These are phyloP conservation scores for Thumatha senex DNA, from an alignment of 2,888 invertebrate genomes.

Conservation along the genomic window DNA sequence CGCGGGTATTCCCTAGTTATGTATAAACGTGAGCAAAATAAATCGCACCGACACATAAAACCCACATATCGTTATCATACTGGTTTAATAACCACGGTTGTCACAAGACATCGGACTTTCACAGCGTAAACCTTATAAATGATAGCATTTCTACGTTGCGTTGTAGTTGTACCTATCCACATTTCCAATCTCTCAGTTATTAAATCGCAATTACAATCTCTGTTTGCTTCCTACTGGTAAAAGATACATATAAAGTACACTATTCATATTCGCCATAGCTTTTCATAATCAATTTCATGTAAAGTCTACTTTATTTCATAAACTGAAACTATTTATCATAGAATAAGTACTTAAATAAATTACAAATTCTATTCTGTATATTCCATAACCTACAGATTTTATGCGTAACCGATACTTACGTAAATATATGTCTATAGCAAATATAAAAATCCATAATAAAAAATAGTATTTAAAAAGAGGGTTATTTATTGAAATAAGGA, in stretches of 20 bases:
- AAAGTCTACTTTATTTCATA: no score
- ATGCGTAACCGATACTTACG: no score
- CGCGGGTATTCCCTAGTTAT: no score
- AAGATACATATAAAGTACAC: conserved; percentile 24
- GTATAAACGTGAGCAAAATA: not conserved
- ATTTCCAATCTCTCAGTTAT: conserved; percentile 13
- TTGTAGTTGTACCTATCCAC: conserved; percentile 8
- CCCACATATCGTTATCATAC: not conserved
- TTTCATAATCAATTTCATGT: not conserved
- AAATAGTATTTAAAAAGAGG: no score
- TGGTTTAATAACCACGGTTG: conserved; percentile 5
- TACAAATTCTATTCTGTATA: no score
- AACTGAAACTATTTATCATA: no score
- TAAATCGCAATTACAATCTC: conserved; percentile 25
- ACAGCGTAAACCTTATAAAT: conserved; percentile 26
- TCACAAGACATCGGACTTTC: conserved; percentile 30
- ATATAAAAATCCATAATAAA: no score
- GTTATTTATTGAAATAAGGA: no score
- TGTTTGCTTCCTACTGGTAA: conserved; percentile 28
- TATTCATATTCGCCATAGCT: conserved; percentile 5
- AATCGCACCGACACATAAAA: not conserved
- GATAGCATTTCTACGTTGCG: conserved; percentile 25
- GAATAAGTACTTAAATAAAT: no score
- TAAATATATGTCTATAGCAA: no score
- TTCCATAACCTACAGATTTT: no score